These are phyloP conservation scores for Amphimallon solstitiale DNA, from an alignment of 2,888 invertebrate species.

Conservation along the genomic window DNA sequence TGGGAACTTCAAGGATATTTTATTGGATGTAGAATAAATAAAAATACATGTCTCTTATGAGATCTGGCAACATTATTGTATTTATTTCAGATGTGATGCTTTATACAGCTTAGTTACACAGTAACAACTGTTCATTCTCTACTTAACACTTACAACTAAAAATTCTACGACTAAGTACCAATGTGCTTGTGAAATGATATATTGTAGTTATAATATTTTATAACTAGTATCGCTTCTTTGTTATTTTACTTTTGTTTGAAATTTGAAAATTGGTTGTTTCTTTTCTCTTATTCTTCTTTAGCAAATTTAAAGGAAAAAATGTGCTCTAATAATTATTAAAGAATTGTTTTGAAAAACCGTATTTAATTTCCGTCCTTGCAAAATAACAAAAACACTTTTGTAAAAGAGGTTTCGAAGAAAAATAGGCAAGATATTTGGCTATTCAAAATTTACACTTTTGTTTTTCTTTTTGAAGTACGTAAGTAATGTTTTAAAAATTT, in stretches of 20 bases:
- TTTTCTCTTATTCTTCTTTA: slow-evolving; percentile 38
- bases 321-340: slow-evolving; percentile 58
- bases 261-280: slow-evolving; percentile 30
- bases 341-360: slow-evolving; percentile 39
- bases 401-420: slow-evolving; percentile 30
- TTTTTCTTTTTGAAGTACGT: slow-evolving; percentile 17
- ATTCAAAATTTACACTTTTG: slow-evolving; percentile 52
- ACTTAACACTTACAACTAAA: slow-evolving; percentile 75
- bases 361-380: slow-evolving; percentile 49
- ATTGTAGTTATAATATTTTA: slow-evolving; percentile 49
- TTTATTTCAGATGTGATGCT: slow-evolving; percentile 71
- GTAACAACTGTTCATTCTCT: slow-evolving; percentile 72
- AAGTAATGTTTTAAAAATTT: slow-evolving; percentile 18
- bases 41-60: slow-evolving; percentile 49
- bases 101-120: slow-evolving; percentile 76
- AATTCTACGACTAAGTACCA: slow-evolving; percentile 69
- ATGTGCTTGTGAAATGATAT: slow-evolving; percentile 64
- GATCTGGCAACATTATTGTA: slow-evolving; percentile 78
- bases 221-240: slow-evolving; percentile 53
- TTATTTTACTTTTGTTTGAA: slow-evolving; percentile 27
- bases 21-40: not conserved
- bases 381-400: slow-evolving; percentile 36
- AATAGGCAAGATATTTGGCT: slow-evolving; percentile 52
- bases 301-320: slow-evolving; percentile 51
- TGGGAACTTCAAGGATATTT: too few relatives aligned